Percentiles rank a stretch among this genome's conserved stretches.
These are phyloP conservation scores for Gallinago undulata DNA, from an alignment of 2,113 vertebrate species.

Conservation along the genomic window DNA sequence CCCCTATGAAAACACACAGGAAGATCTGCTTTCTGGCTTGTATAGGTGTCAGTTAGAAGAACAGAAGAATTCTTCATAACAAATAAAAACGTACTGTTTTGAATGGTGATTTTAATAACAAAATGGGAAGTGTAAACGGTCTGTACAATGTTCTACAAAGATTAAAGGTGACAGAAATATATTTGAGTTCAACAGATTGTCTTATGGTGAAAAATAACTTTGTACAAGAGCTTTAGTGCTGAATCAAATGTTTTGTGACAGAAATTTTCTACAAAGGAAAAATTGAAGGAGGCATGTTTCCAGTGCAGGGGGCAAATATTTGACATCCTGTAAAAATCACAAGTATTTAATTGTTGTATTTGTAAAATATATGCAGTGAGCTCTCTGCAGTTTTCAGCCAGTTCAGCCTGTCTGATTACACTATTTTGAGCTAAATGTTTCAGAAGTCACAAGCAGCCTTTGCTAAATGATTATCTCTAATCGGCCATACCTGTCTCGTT, in stretches of 20 bases:
- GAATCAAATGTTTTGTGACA: slow-evolving; percentile 30
- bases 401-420: background rate
- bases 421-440: background rate
- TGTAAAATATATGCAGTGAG: background rate
- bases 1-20: background rate
- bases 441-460: background rate
- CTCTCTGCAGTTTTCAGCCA: slow-evolving; percentile 14
- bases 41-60: background rate
- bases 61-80: background rate
- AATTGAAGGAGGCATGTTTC: slow-evolving; percentile 34
- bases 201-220: background rate
- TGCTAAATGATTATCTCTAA: background rate
- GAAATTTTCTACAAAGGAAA: background rate
- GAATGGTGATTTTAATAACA: background rate
- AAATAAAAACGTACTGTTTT: background rate
- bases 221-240: background rate
- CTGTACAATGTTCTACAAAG: background rate
- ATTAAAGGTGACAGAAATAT: slow-evolving; percentile 27
- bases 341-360: background rate
- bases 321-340: background rate
- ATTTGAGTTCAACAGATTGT: slow-evolving; percentile 12
- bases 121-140: background rate
- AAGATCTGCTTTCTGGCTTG: background rate
- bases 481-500: background rate
- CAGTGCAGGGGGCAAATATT: background rate